phyloP scores from a whole-genome alignment of 1,140 invertebrate genomes.

The Drosophila miranda region DNA sequence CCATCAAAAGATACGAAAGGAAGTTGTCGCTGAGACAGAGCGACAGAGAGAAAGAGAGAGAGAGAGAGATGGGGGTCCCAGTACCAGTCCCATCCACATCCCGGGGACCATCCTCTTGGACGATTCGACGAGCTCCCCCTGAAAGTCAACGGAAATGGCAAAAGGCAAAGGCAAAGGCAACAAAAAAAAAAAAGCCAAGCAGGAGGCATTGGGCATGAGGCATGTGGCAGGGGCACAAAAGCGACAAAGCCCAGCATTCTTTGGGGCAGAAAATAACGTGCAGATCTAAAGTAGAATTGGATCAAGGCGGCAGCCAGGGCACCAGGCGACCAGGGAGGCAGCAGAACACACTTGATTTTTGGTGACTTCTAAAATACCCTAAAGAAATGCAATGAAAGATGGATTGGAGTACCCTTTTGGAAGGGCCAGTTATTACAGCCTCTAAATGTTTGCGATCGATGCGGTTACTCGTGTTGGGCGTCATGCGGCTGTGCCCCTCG shows the following conservation, averaged over 20 bases:
- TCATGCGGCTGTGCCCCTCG: too few relatives aligned
- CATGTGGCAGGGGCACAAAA: constrained; percentile 21
- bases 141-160: constrained; percentile 72
- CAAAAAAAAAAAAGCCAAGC: constrained; percentile 28
- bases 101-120: constrained; percentile 17
- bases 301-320: constrained; percentile 25
- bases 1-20: constrained; percentile 42
- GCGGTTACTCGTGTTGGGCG: too few relatives aligned
- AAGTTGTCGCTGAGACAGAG: constrained; percentile 48
- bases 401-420: not conserved
- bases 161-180: constrained; percentile 37
- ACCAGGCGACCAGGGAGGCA: not conserved
- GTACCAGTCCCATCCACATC: constrained; percentile 13
- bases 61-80: not conserved
- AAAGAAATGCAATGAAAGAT: not conserved
- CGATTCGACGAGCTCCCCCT: constrained; percentile 31
- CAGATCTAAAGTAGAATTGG: constrained; percentile 72
- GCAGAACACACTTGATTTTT: constrained; percentile 1
- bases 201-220: constrained; percentile 16
- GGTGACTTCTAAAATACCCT: constrained; percentile 23
- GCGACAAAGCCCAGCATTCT: constrained; percentile 54
- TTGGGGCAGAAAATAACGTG: constrained; percentile 62
- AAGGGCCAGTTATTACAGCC: too few relatives aligned
- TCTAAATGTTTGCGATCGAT: too few relatives aligned
- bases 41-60: not conserved